Conservation (phyloP, 2,113 vertebrate genomes). For the Rhinolophus sinicus region DNA sequence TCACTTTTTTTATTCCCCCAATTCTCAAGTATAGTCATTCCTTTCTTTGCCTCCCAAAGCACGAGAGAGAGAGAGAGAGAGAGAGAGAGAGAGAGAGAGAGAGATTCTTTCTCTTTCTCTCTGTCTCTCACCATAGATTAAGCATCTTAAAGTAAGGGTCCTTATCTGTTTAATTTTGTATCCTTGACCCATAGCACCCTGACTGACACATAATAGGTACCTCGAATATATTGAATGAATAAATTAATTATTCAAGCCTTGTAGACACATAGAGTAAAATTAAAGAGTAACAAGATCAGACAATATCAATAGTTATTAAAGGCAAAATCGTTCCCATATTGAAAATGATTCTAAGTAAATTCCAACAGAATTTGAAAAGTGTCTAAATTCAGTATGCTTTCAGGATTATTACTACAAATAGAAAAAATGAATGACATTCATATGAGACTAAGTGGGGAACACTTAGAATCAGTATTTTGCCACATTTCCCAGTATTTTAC, state of each 20-base stretch:
- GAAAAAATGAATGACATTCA: not conserved
- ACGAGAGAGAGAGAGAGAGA: too few relatives aligned
- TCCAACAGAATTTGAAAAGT: constrained; percentile 9
- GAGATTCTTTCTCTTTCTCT: too few relatives aligned
- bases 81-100: too few relatives aligned
- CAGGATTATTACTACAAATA: not conserved
- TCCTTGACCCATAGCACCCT: not conserved
- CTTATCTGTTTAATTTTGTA: not conserved
- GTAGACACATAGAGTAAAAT: not conserved
- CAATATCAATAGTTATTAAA: not conserved
- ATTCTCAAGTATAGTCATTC: not conserved
- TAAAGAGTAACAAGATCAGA: constrained; percentile 24
- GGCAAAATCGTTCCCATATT: not conserved
- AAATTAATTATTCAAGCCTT: not conserved
- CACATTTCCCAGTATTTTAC: constrained; percentile 30
- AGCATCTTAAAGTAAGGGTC: not conserved
- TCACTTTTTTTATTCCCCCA: not conserved
- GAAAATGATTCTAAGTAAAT: constrained; percentile 36
- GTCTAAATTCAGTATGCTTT: not conserved
- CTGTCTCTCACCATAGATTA: not conserved
- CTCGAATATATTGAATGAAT: constrained; percentile 23
- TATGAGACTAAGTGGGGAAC: not conserved
- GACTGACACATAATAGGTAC: not conserved
- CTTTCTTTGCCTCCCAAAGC: not conserved
- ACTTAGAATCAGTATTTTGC: not conserved